Evolutionary conservation across 2,113 vertebrate species (phyloP).

Genomic region (Camelus bactrianus): DNA sequence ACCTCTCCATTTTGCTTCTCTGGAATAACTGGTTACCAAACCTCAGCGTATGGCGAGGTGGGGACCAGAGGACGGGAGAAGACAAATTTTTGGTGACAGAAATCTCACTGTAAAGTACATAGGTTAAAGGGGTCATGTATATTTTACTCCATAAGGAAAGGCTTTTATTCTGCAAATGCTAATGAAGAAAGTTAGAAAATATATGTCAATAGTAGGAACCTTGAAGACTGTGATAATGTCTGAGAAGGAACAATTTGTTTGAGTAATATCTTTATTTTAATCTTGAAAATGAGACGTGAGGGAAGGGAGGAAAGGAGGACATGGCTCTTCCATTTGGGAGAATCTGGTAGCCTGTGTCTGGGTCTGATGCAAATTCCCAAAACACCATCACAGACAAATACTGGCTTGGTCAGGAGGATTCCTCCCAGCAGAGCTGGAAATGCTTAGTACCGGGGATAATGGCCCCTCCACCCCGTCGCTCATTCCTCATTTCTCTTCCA

Average conservation of each 20-base stretch:
- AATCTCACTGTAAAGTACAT: constrained; percentile 44
- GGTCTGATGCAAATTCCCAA: background rate
- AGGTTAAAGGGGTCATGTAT: background rate
- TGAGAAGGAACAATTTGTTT: background rate
- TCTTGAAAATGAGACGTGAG: background rate
- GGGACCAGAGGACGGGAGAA: background rate
- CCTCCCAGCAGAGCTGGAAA: fast-evolving
- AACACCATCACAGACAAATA: fast-evolving
- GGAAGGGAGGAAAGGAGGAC: background rate
- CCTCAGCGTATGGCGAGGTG: background rate
- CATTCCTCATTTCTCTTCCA: fast-evolving
- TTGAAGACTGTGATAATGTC: constrained; percentile 19
- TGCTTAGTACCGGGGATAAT: fast-evolving
- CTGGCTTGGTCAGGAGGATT: fast-evolving
- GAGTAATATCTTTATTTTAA: constrained; percentile 27
- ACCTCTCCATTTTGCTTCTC: background rate
- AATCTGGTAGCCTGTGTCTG: fast-evolving
- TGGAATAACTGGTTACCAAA: background rate
- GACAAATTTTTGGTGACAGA: constrained; percentile 49
- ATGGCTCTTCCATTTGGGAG: background rate
- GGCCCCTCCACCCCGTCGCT: no score
- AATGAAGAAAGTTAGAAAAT: constrained; percentile 55
- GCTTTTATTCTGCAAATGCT: constrained; percentile 66
- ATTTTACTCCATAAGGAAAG: constrained; percentile 61
- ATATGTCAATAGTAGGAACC: background rate